Evolutionary conservation across 2,797 vertebrate genomes (phyloP).

Genomic region (Esox masquinongy): DNA sequence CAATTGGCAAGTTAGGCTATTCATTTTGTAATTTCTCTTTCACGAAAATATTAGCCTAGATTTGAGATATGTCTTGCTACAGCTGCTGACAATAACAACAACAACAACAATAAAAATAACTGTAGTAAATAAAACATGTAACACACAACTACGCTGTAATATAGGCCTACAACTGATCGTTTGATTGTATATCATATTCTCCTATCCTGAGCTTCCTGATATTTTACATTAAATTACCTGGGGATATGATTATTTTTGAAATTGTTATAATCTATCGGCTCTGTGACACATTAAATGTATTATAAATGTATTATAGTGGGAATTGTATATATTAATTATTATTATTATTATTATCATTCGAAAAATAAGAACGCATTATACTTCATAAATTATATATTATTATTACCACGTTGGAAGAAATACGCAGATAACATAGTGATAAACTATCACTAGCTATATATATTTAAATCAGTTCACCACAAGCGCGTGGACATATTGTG

Average conservation of each 20-base stretch:
- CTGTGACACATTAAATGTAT: too few species aligned
- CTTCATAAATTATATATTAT: not conserved
- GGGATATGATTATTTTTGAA: too few species aligned
- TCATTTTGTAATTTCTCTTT: not conserved
- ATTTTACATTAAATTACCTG: too few species aligned
- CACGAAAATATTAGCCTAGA: not conserved
- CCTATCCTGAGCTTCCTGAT: too few species aligned
- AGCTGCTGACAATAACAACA: not conserved
- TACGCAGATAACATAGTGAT: not conserved
- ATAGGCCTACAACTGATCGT: too few species aligned
- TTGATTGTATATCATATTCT: too few species aligned
- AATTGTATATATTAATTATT: too few species aligned
- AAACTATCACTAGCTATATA: not conserved
- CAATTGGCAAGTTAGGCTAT: not conserved
- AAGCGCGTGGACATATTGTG: not conserved
- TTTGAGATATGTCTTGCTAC: not conserved
- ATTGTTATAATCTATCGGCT: too few species aligned
- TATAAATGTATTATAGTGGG: too few species aligned
- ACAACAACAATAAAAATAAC: slow-evolving; percentile 10
- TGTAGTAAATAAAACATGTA: not conserved
- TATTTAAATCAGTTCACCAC: not conserved
- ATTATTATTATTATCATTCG: too few species aligned
- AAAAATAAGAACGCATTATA: too few species aligned
- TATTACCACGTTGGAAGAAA: not conserved
- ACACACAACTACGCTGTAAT: not conserved